A percentile compares a stretch with the other conserved stretches of the same genome.
These are phyloP conservation scores for Channa maculata DNA, from an alignment of 2,113 vertebrate species.

Conservation along the genomic window DNA sequence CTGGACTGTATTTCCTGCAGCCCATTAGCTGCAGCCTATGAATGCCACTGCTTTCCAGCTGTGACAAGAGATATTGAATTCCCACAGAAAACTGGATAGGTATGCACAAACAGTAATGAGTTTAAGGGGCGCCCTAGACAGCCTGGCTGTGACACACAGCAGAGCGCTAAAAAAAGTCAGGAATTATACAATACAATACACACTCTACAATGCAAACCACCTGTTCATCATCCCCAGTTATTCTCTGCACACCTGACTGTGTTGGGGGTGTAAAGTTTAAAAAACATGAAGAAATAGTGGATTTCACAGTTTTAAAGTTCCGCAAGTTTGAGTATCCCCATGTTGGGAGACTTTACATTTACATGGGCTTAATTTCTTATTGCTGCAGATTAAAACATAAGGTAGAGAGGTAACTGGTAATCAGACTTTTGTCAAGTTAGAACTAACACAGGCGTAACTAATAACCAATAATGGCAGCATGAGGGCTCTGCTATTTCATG, in stretches of 20 bases:
- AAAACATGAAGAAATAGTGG: too few species aligned
- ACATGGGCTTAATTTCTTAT: too few species aligned
- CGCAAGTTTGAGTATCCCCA: too few species aligned
- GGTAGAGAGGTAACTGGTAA: too few species aligned
- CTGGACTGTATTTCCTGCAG: slow-evolving; percentile 23
- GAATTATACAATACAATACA: slow-evolving; percentile 6
- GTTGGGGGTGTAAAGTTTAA: not conserved
- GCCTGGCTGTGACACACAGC: slow-evolving; percentile 32
- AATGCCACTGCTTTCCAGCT: slow-evolving; percentile 46
- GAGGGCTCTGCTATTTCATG: too few species aligned
- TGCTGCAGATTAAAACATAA: too few species aligned
- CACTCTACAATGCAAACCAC: slow-evolving; percentile 27
- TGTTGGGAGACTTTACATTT: too few species aligned
- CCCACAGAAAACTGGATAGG: slow-evolving; percentile 49
- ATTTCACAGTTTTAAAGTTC: not conserved
- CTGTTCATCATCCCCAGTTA: slow-evolving; percentile 30
- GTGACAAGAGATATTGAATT: slow-evolving; percentile 54
- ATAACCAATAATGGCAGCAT: too few species aligned
- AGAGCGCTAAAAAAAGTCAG: slow-evolving; percentile 8
- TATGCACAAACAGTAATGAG: slow-evolving; percentile 60
- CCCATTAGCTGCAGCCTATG: slow-evolving; percentile 53
- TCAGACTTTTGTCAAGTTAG: too few species aligned
- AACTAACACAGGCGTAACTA: too few species aligned
- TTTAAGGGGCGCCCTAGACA: slow-evolving; percentile 47
- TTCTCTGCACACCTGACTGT: not conserved